Base-by-base conservation (phyloP, 2,113 vertebrate species). In the Asarcornis scutulata region DNA sequence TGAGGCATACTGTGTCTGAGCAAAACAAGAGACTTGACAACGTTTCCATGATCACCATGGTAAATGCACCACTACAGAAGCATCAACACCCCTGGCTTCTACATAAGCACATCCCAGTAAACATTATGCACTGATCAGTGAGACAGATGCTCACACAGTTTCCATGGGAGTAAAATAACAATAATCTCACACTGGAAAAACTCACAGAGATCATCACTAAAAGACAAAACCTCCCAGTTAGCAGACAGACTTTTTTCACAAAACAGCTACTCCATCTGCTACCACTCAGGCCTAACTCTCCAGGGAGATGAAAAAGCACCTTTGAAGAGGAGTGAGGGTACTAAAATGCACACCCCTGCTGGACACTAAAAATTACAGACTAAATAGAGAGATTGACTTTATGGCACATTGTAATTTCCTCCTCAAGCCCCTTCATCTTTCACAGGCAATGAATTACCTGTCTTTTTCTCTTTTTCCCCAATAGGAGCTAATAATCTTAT, bases 401-500 rank as follows among this genome's bases (percentile, higher is more conserved):
- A 68, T 15, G 56, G 60, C 15, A 86, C 62, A 68, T 56, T 44
- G 48, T 53, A 89, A 79, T 93, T 95, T 53, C 52, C 23, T 63
- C 11, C 60, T 17, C 13, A 83, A 60, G 13, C 11, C 38, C 16
- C 46, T 75, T 52, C 48, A 4, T 89, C 84, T 76, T 85, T 87
- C 86, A 85, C 53, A 89, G 77, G 27, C 69, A 85, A 56, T 66
- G 62, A 92, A 93, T 93, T 82, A 91, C 38, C 62, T 78, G 46
- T 60, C 58, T 84, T 92, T 64, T 83, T 78, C 53, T 71, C 46
- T 89, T 94, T 94, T 76, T 91, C 21, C 93, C 92, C 36, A 10
- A 58, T 62, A 92, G 66, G 74, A 89, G 21, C 62, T 86, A 89
- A 89, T 88, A 84, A 92, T 86, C 89, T 96, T 87, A 79, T 84